phyloP scores from a whole-genome alignment of 2,113 vertebrate genomes.

The Sceloporus undulatus region DNA sequence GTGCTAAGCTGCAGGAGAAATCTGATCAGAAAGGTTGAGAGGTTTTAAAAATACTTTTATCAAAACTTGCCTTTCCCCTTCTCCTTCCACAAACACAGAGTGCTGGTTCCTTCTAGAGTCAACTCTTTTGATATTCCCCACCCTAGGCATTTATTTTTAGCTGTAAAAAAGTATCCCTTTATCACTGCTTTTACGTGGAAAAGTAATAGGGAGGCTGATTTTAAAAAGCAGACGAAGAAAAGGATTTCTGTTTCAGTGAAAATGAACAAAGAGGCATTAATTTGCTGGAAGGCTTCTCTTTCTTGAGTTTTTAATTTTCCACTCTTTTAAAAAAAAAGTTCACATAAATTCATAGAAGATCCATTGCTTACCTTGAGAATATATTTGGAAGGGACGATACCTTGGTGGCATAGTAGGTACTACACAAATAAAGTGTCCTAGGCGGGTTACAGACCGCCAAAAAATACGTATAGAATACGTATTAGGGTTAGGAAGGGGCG shows the following conservation, averaged over 20 bases:
- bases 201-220: constrained; percentile 8
- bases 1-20: background rate
- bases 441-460: too few species aligned
- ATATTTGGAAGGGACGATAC: background rate
- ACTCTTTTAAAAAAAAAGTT: background rate
- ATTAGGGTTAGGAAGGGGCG: too few species aligned
- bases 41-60: constrained; percentile 46
- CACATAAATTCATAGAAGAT: background rate
- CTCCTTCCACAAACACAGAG: constrained; percentile 6
- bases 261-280: constrained; percentile 13
- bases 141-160: constrained; percentile 41
- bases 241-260: background rate
- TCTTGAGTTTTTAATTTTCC: background rate
- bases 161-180: constrained; percentile 40
- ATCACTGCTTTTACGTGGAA: constrained; percentile 22
- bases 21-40: constrained; percentile 11
- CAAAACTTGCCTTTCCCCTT: constrained; percentile 39
- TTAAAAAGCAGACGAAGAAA: background rate
- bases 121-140: constrained; percentile 62
- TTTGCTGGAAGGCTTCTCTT: background rate
- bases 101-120: constrained; percentile 54
- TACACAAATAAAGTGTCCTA: too few species aligned
- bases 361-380: background rate
- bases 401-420: background rate
- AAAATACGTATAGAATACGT: too few species aligned